Base-by-base conservation (phyloP, 2,797 vertebrate species). In the Falco columbarius region DNA sequence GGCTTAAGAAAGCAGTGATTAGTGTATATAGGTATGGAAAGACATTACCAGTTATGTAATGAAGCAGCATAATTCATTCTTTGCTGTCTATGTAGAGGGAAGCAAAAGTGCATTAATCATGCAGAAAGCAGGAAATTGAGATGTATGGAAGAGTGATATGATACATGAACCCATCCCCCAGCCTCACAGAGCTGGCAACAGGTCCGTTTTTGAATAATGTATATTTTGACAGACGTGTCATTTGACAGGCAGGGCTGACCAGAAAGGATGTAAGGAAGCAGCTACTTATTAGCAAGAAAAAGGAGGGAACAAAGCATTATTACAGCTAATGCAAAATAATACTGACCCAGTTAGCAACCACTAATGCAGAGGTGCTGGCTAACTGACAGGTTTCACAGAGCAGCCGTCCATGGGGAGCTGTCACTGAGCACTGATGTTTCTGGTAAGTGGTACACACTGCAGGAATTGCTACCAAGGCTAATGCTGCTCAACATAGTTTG, bases 61-160 rank as follows among this genome's bases (percentile, higher is more conserved):
- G 96, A 97, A 97, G 90, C 88, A 96, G 54, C 91, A 86, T 96
- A 98, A 97, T 96, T 96, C 96, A 97, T 94, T 81, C 97, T 96
- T 97, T 96, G 90, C 94, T 96, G 93, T 96, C 94, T 93, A 91
- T 91, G 93, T 96, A 86, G 86, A 79, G 86, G 86, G 92, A 96
- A 97, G 92, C 66, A 96, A 96, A 91, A 42, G 81, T 88, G 51
- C 96, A 97, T 97, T 97, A 97, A 97, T 97, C 96, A 96, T 94
- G 81, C 92, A 96, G 95, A 92, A 96, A 94, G 95, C 90, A 93
- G 97, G 94, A 96, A 97, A 97, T 94, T 94, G 96, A 97, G 95
- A 96, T 93, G 89, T 97, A 97, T 97, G 93, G 95, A 97, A 96
- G 93, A 95, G 89, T 96, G 97, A 94, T 95, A 79, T 52, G 84